Percentiles rank a stretch among this genome's conserved stretches.
These are phyloP conservation scores for Azemiops feae DNA, from an alignment of 2,113 vertebrate species.

Conservation along the genomic window DNA sequence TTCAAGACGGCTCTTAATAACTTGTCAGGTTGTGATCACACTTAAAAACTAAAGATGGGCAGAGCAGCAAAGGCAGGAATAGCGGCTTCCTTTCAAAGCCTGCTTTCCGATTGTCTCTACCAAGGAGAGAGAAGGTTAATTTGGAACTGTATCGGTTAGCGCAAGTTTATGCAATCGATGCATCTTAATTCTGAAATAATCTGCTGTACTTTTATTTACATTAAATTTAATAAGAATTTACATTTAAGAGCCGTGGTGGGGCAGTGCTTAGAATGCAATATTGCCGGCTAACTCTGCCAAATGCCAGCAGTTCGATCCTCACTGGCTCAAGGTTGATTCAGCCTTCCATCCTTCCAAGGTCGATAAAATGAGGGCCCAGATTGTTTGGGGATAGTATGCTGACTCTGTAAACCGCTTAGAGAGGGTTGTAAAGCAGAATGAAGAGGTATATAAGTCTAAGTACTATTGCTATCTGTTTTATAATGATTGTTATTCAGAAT, in stretches of 20 bases:
- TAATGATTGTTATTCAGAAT: background rate
- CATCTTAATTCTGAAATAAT: background rate
- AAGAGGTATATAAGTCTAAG: background rate
- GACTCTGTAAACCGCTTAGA: background rate
- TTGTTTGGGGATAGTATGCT: background rate
- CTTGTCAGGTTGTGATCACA: background rate
- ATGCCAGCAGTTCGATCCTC: background rate
- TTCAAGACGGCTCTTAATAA: background rate
- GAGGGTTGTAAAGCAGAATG: background rate
- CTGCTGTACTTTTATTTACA: background rate
- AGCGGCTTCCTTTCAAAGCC: background rate
- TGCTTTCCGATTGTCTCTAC: background rate
- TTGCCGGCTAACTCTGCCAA: background rate
- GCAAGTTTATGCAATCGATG: background rate
- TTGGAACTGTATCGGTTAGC: background rate
- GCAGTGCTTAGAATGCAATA: background rate
- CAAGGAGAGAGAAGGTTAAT: background rate
- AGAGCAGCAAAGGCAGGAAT: background rate
- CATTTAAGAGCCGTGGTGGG: background rate
- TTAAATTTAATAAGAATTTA: background rate
- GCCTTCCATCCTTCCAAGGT: background rate
- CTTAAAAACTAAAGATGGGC: background rate
- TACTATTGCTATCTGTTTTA: background rate
- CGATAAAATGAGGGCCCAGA: background rate
- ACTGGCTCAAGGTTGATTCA: background rate